Base-by-base conservation (phyloP, 2,888 invertebrate species). In the Vesta saturnalis region DNA sequence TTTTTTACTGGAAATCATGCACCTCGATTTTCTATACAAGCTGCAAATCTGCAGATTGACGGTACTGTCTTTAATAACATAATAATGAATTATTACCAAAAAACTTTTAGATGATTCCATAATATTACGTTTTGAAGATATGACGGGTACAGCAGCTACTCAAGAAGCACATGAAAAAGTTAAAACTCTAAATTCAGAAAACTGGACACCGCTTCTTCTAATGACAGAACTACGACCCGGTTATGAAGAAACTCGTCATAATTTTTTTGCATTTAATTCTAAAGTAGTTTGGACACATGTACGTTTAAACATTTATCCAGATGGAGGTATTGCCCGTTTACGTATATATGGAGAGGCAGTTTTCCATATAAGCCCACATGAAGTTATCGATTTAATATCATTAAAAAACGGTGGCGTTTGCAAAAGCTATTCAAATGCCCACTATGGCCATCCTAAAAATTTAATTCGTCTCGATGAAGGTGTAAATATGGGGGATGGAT, bases 1-100 rank as follows among this genome's bases (percentile, higher is more conserved):
- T 88, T 85, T 78, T 90, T 90, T 75, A 89, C 89, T 0, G 90
- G 90, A 63, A 90, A 90, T 78, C 88, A 86, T 75, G 87, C 89
- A 0, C 90, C 89, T 0, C 86, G 87, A 76, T 87, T 88, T 78
- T 90, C 89, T 0, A 83, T 90, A 47, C 90, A 90, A 81, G 89
- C 87, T 0, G 88, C 88, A 0, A 81, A 83, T 49, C 81, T 89
- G 18, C 82, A 84, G 1, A 75, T 84, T 57, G 82, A 85, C 85
- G 88, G 89, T 89, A 74, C 15, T 43, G 39, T n/a, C n/a, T 10
- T 8, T 39, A 10, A 10, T 30, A 30, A 30, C 12, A 46, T 1
- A 8, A 15, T 22, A 58, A 57, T 54, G 35, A 15, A 14, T 18
- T 22, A 15, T n/a, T n/a, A n/a, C n/a, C n/a, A 39, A n/a, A 21